Evolutionary conservation across 53 echinoderm and acorn worm species (phyloP), one percentile per base, ranked within the genome.

Genomic region (Pentamera pediparva): DNA sequence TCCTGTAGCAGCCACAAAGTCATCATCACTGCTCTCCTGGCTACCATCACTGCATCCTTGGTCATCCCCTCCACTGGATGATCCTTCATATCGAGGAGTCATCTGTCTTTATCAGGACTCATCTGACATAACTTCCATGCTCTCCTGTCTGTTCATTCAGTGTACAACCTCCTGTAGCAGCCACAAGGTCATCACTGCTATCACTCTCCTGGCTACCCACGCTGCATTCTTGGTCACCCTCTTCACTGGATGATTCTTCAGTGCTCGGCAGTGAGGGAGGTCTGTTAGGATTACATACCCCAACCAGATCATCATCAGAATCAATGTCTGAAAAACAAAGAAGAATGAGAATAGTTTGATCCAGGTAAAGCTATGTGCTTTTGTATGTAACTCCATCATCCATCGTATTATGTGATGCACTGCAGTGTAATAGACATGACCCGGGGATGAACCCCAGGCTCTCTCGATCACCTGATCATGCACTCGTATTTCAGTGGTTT

Each of bases 241-340:
- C 51, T 19, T 80, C 78, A 4, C 79, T 81, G 3, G 56, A 47
- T 1, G 39, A 47, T 2, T 82, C 82, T 1, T 82, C 82, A n/a
- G 37, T 53, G 13, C 81, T 78, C 12, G 93, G 93, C 56, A 84
- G 61, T 13, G 22, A 45, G 9, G 89, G 86, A 52, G 89, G 89
- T 13, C 89, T 69, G 67, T 93, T 92, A 36, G 84, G 71, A 59
- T 92, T 92, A 51, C 80, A 85, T 4, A 72, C 73, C 54, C 73
- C 73, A 32, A 53, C 73, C 49, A 72, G 38, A 32, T 53, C 73
- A 35, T 72, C 73, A 33, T 72, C 73, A 20, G 73, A 54, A 47
- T 72, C 55, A 20, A 72, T 51, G 4, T 53, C 73, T 53, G 7
- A 41, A 41, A 41, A 70, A 27, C 29, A 55, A 13, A 70, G 48